Base-by-base conservation (phyloP, 2,888 invertebrate genomes). In the Chalcis sispes region DNA sequence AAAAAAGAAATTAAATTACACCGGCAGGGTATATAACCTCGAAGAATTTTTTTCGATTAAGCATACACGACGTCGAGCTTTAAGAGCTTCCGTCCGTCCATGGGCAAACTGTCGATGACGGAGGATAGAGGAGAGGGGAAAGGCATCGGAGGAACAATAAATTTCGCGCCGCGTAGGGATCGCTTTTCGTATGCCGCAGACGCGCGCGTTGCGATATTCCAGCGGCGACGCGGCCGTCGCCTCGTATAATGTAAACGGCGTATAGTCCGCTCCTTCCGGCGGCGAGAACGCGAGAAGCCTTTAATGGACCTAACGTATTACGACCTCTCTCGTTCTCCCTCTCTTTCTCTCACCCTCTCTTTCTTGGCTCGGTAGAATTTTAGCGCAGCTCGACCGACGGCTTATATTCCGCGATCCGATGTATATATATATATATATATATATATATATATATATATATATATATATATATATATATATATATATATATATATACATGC, bases 101-200 rank as follows among this genome's bases (percentile, higher is more conserved):
- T 27, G 23, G n/a, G 20, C 15, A 8, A n/a, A 5, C 56, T 32
- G 29, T 56, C 56, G 18, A 4, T 15, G 8, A 36, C 10, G n/a
- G n/a, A n/a, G n/a, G 25, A 10, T 52, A 15, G 2, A 46, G 50
- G 50, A 32, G 27, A 36, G n/a, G n/a, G n/a, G n/a, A n/a, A n/a
- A n/a, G n/a, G n/a, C n/a, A n/a, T n/a, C n/a, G 46, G 72, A 65
- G 56, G 72, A 72, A 50, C 48, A 65, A 65, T 72, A 72, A 72
- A 72, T 72, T 72, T 65, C 20, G 52, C 58, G 4, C 56, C 25
- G 18, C 15, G n/a, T n/a, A n/a, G 7, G 71, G 56, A 67, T 72
- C 64, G 64, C 56, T 56, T 72, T 72, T 64, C 70, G 65, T 65
- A 65, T 72, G 72, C 72, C 23, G 46, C 18, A n/a, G n/a, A 3